Evolutionary conservation across 2,797 vertebrate genomes (phyloP).

Genomic region (Halcyon chelicuti): DNA sequence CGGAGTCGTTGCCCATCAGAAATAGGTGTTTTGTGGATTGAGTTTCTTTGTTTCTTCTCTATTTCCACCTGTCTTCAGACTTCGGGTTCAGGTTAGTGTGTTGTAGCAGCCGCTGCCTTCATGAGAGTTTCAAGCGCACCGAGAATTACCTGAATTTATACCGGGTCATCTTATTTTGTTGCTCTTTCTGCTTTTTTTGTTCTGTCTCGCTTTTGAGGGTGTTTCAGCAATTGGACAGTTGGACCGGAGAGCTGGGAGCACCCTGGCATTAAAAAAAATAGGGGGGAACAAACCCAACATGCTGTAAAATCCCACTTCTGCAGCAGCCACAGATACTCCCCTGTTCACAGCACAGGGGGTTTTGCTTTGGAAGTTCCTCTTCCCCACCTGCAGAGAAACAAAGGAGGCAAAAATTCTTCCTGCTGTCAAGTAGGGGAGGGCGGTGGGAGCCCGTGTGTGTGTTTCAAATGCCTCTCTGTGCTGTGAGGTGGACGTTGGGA

Average conservation of each 20-base stretch:
- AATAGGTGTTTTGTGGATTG: background rate
- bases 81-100: background rate
- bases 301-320: background rate
- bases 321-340: background rate
- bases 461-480: background rate
- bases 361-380: background rate
- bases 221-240: background rate
- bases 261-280: background rate
- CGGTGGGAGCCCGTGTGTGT: background rate
- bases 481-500: accelerated
- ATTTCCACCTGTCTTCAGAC: background rate
- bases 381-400: constrained; percentile 4
- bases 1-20: background rate
- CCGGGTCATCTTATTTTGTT: background rate
- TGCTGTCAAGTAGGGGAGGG: background rate
- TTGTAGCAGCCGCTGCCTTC: background rate
- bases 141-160: background rate
- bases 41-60: background rate
- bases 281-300: background rate
- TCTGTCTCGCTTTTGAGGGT: background rate
- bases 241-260: background rate
- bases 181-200: background rate
- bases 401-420: background rate
- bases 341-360: background rate
- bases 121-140: accelerated